Evolutionary conservation across 2,888 invertebrate genomes (phyloP).

Genomic region (Lasiommata megera): DNA sequence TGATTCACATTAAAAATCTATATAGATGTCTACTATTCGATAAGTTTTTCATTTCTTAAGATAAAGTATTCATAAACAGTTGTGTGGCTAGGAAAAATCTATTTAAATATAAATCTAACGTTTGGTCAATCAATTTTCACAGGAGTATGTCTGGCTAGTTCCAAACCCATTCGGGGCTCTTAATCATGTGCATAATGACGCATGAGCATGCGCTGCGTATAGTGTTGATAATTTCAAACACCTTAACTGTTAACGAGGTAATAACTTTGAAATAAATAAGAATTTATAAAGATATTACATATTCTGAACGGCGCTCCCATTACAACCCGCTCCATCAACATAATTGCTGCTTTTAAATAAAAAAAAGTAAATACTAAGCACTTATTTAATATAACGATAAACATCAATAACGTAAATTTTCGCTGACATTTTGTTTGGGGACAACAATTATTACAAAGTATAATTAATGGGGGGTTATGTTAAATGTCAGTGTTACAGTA

Average conservation of each 20-base stretch:
- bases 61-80: no score
- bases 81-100: no score
- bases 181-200: no score
- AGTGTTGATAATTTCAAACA: not conserved
- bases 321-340: not conserved
- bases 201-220: not conserved
- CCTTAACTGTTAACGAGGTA: not conserved
- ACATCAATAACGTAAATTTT: slow-evolving; percentile 20
- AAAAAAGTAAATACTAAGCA: not conserved
- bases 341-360: slow-evolving; percentile 10
- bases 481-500: slow-evolving; percentile 1
- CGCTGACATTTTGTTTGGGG: slow-evolving; percentile 21
- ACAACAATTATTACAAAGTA: slow-evolving; percentile 1
- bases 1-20: no score
- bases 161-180: no score
- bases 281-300: slow-evolving; percentile 1
- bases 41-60: no score
- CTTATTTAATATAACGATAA: slow-evolving; percentile 10
- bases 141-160: no score
- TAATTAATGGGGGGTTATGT: slow-evolving; percentile 1
- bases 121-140: no score
- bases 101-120: no score
- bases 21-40: no score
- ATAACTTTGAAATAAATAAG: slow-evolving; percentile 2
- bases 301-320: not conserved